Conservation (phyloP, 2,888 invertebrate species). For the Dasysyrphus albostriatus region DNA sequence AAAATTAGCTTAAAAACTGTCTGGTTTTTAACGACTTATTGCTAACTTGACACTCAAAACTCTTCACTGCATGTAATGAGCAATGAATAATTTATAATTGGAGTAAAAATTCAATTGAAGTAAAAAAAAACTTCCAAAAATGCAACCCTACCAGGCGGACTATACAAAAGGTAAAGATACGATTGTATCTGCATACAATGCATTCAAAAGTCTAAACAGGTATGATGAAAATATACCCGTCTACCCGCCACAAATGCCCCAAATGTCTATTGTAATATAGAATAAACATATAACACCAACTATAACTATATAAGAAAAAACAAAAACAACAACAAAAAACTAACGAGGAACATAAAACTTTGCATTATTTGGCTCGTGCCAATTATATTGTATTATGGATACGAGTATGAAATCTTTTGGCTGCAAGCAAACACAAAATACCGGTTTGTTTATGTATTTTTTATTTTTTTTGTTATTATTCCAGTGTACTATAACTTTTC, state of each 20-base stretch:
- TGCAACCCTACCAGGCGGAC: background rate
- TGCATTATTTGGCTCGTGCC: conserved; percentile 75
- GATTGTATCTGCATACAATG: conserved; percentile 31
- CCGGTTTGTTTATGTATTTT: conserved; percentile 43
- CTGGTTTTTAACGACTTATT: no score
- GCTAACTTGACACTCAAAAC: no score
- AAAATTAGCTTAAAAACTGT: no score
- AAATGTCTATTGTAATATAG: conserved; percentile 12
- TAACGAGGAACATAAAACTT: conserved; percentile 68
- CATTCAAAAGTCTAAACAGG: conserved; percentile 53
- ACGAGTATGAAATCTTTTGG: conserved; percentile 25
- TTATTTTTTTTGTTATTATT: conserved; percentile 18
- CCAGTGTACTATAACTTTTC: conserved; percentile 41
- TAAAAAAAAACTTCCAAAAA: background rate
- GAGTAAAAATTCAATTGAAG: no score
- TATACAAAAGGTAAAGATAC: background rate
- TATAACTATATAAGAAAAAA: background rate
- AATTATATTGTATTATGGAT: conserved; percentile 61
- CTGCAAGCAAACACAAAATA: conserved; percentile 35
- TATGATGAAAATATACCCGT: conserved; percentile 26
- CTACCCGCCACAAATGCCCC: conserved; percentile 26
- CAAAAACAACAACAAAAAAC: conserved; percentile 25
- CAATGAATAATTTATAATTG: no score
- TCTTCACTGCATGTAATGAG: no score
- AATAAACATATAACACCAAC: conserved; percentile 13